Base-by-base conservation (phyloP, 92 coral and sea anemone genomes). In the Parazoanthus darwini region DNA sequence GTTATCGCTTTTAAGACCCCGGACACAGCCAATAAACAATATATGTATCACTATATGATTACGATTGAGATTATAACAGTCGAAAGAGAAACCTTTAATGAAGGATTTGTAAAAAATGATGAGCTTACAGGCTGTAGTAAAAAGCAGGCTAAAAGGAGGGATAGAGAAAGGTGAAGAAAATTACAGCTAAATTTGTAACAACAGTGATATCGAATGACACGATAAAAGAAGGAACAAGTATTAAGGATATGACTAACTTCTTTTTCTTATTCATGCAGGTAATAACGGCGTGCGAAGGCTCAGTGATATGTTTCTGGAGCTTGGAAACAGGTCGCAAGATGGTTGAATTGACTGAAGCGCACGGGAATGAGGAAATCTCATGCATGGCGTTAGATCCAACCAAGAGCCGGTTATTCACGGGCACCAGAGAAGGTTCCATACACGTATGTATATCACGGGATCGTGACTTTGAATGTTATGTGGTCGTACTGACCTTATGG, bases 251-350 rank as follows among this genome's bases (percentile, higher is more conserved):
- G 59, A 54, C 20, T 3, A 54, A 54, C 59, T 54, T 18, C 0
- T 54, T 23, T 58, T 22, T 14, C 33, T 29, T 7, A 65, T 38
- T 65, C 73, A 29, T 87, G 8, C 85, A 95, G 98, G 98, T 96
- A 15, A 93, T 96, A 65, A 95, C 98, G 2, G 98, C 93, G 15
- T 95, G 98, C 78, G 98, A 95, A 33, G 98, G 96, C 0, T 94
- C 98, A 0, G 89, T 92, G 80, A 92, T 96, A 22, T 91, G 94
- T 79, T 93, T 93, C 86, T 96, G 98, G 98, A 93, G 91, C 86
- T 74, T 96, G 77, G 89, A 88, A 43, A 93, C 95, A 42, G 98
- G 98, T 11, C 94, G 96, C 4, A 92, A 92, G 71, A 88, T 86
- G 22, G 89, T 94, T 42, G 94, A 93, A 80, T 78, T 96, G 83